A percentile compares a stretch with the other conserved stretches of the same genome.
phyloP scores from a whole-genome alignment of 2,113 vertebrate species.

The Crotophaga sulcirostris region DNA sequence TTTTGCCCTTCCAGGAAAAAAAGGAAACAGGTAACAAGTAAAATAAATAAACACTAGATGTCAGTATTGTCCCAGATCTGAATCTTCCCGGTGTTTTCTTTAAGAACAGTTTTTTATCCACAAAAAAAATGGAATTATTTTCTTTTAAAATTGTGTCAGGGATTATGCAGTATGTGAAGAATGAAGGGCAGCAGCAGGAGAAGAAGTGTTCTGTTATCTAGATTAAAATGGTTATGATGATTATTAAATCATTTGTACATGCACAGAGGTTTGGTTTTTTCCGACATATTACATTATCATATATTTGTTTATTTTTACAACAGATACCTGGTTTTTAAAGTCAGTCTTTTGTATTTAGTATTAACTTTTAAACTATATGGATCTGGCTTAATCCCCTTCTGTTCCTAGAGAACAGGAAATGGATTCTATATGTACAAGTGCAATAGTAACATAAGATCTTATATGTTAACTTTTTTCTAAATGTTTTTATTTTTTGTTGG shows the following conservation, averaged over 20 bases:
- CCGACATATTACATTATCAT: background rate
- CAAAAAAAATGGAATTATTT: background rate
- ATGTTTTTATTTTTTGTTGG: background rate
- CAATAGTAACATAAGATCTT: background rate
- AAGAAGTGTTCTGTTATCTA: background rate
- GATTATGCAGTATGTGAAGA: background rate
- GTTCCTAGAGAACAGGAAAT: background rate
- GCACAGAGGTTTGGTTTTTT: background rate
- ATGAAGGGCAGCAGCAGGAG: background rate
- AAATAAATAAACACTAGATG: constrained; percentile 33
- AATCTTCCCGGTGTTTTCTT: background rate
- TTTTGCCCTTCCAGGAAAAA: background rate
- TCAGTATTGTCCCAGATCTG: constrained; percentile 39
- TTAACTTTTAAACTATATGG: background rate
- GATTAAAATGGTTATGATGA: background rate
- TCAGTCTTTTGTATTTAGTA: background rate
- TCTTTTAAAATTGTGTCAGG: background rate
- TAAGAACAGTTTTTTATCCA: background rate
- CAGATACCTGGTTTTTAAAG: background rate
- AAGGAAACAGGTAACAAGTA: background rate
- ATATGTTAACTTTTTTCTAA: background rate
- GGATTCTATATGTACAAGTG: background rate
- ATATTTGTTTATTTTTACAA: background rate
- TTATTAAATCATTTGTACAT: background rate
- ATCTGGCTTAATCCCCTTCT: background rate